A percentile compares a stretch with the other conserved stretches of the same genome.
phyloP scores from a whole-genome alignment of 2,113 vertebrate species.

The Chloropsis hardwickii region DNA sequence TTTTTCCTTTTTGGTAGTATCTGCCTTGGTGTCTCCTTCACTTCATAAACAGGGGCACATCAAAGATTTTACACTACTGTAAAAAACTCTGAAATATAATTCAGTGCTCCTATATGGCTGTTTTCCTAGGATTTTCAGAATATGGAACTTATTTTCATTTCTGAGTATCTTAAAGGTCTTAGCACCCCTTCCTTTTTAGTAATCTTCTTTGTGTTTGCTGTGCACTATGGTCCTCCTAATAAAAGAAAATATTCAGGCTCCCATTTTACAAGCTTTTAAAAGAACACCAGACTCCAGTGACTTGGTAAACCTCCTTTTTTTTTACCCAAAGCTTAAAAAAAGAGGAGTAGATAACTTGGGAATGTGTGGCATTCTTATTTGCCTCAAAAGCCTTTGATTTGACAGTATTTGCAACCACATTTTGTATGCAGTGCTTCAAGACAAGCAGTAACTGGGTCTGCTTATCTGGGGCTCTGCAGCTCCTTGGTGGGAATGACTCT shows the following conservation, averaged over 20 bases:
- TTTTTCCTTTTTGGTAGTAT: constrained; percentile 1
- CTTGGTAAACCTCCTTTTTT: constrained; percentile 30
- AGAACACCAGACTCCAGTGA: constrained; percentile 40
- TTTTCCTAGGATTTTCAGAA: constrained; percentile 10
- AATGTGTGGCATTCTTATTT: constrained; percentile 35
- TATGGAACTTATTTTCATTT: constrained; percentile 45
- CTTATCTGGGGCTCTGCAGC: constrained; percentile 20
- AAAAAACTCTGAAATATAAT: constrained; percentile 5
- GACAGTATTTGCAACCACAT: constrained; percentile 14
- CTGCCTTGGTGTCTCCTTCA: constrained; percentile 27
- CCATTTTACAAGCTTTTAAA: constrained; percentile 57
- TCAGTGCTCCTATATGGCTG: neutral
- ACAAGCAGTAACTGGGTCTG: neutral
- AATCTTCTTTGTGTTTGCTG: constrained; percentile 44
- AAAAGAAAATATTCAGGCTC: constrained; percentile 69
- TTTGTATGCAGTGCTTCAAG: neutral
- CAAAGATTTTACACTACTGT: constrained; percentile 47
- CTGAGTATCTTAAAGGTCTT: constrained; percentile 7
- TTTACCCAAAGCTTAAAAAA: constrained; percentile 13
- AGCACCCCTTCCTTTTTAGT: constrained; percentile 30
- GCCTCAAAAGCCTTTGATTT: constrained; percentile 43
- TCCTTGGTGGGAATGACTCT: neutral
- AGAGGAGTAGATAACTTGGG: constrained; percentile 36
- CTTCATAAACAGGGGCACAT: constrained; percentile 31
- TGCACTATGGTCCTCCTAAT: constrained; percentile 32